Evolutionary conservation across 2,888 invertebrate species (phyloP), one percentile per base, ranked within the genome.

Genomic region (Lagria hirta): DNA sequence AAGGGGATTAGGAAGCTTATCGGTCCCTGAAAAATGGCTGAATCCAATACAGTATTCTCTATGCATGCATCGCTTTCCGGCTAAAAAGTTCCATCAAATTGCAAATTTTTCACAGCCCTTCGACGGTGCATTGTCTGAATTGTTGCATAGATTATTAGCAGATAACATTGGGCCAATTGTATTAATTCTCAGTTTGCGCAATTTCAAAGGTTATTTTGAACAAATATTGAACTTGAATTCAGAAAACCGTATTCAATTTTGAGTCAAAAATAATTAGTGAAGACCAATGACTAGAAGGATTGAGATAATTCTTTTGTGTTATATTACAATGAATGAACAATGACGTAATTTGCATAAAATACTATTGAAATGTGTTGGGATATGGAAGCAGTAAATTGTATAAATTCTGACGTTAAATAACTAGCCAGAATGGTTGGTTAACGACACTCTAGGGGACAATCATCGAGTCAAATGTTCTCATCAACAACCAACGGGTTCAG

Each of bases 1-100:
- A 55, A 52, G 55, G 58, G 66, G 61, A 65, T 66, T 68, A 62
- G 55, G 52, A 54, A 43, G 65, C 64, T 67, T 67, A 67, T 67
- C 66, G 62, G 60, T 47, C 54, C 59, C 57, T 61, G 62, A 65
- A 66, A 68, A 66, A 61, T 58, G 60, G 54, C 54, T 49, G 52
- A 57, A 59, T 57, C 57, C 59, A 57, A 62, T 67, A 64, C 62
- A 60, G 61, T 59, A 55, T 58, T 61, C 64, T 59, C 62, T 60
- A 62, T 64, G 62, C 62, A 61, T 57, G 52, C 57, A 55, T 45
- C 54, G 58, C 48, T 51, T 51, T 47, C 37, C 48, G 30, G 42
- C 43, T 26, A 53, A 54, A 59, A 53, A 58, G 52, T 60, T 60
- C 57, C 61, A 64, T 66, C 64, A 65, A 65, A 65, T 66, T 65